A percentile compares a stretch with the other conserved stretches of the same genome.
Evolutionary conservation across 2,888 invertebrate species (phyloP).

Genomic region (Belgica antarctica): DNA sequence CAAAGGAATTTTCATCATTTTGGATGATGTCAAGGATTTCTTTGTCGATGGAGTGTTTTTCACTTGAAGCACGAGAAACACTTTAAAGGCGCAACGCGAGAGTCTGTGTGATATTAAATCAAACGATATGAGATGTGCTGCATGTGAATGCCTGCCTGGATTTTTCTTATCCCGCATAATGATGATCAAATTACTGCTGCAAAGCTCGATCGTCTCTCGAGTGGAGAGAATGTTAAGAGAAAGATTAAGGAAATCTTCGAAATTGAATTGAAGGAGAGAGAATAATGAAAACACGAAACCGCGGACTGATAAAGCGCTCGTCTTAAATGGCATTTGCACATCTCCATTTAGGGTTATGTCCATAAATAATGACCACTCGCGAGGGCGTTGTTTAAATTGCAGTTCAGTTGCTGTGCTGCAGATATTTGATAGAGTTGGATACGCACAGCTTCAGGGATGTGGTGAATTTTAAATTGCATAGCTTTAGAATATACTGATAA

Average conservation of each 20-base stretch:
- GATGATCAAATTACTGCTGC: neutral
- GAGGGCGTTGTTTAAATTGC: too few relatives aligned
- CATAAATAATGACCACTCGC: too few relatives aligned
- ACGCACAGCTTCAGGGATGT: too few relatives aligned
- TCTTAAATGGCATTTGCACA: too few relatives aligned
- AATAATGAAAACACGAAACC: too few relatives aligned
- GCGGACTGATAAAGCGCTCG: too few relatives aligned
- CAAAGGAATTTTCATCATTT: slow-evolving; percentile 17
- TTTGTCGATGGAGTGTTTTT: slow-evolving; percentile 1
- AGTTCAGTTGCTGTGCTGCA: too few relatives aligned
- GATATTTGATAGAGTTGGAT: neutral
- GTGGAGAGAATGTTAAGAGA: neutral
- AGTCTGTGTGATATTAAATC: slow-evolving; percentile 20
- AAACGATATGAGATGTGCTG: neutral
- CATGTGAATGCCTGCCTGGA: too few relatives aligned
- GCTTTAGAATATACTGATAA: too few relatives aligned
- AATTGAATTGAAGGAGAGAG: neutral
- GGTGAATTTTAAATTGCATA: too few relatives aligned
- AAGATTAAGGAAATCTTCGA: slow-evolving; percentile 9
- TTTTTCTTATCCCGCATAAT: slow-evolving; percentile 6
- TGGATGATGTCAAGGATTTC: slow-evolving; percentile 24
- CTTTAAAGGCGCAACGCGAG: slow-evolving; percentile 17
- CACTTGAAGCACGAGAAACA: neutral
- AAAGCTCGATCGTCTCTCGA: neutral
- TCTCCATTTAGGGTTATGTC: too few relatives aligned